Percentiles rank a stretch among this genome's conserved stretches.
Evolutionary conservation across 1,140 invertebrate genomes (phyloP).

Genomic region (Wiebesia pumilae): DNA sequence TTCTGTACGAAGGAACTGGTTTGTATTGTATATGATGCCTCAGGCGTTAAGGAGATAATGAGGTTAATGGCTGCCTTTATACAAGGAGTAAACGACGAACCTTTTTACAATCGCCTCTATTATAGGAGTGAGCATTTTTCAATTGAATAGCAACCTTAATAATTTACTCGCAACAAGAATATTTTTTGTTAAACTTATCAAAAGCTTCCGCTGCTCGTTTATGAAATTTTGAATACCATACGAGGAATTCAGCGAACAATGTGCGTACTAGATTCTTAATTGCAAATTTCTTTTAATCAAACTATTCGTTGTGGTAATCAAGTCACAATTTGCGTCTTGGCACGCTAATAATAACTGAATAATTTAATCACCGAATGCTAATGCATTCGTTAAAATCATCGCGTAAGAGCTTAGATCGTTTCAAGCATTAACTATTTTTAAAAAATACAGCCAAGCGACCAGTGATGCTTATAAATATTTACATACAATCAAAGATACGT

Average conservation of each 20-base stretch:
- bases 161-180: not conserved
- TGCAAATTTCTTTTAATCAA: no score
- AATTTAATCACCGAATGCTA: no score
- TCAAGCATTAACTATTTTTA: no score
- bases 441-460: no score
- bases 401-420: no score
- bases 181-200: not conserved
- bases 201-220: not conserved
- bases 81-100: slow-evolving; percentile 38
- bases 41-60: slow-evolving; percentile 42
- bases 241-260: not conserved
- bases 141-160: slow-evolving; percentile 23
- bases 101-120: slow-evolving; percentile 30
- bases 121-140: slow-evolving; percentile 29
- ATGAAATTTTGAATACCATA: not conserved
- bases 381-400: no score
- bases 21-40: slow-evolving; percentile 31
- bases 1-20: slow-evolving; percentile 23
- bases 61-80: slow-evolving; percentile 40
- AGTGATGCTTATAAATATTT: no score
- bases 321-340: no score
- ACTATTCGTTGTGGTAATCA: no score
- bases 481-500: no score
- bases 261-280: no score
- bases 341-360: no score